Base-by-base conservation (phyloP, 2,888 invertebrate species). In the Linnaemya tessellans region DNA sequence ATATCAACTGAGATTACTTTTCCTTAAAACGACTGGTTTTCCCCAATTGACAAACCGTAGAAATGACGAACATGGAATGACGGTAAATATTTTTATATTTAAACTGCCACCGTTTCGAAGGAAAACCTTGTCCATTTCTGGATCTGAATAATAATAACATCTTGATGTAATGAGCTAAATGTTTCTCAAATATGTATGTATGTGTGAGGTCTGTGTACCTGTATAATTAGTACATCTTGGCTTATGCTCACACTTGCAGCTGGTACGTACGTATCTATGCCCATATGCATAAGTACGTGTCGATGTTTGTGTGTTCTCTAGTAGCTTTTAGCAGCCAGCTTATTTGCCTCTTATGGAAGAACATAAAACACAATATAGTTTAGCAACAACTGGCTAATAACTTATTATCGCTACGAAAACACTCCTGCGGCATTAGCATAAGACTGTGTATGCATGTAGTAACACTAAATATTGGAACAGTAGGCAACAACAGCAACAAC, bases 391-490 rank as follows among this genome's bases (percentile, higher is more conserved):
- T 46, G 70, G 70, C 70, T 84, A 84, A 84, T 84, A 84, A 84
- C 58, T 80, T 84, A 84, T 84, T 80, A 84, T 84, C 70, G 46
- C 49, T 62, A 74, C 58, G 71, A 80, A 80, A 80, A 77, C 80
- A 71, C 64, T 71, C 71, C 75, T 80, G 75, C 80, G 80, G 68
- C 70, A 80, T 77, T 75, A 71, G 56, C 58, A 35, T 30, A 46
- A 60, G 13, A 54, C 49, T 30, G 1, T 7, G 15, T 20, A 35
- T 35, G n/a, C 15, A 11, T 41, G 49, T 64, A 62, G 11, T 11
- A 62, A 49, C 51, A 18, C 46, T 58, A 68, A 70, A 71, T 67
- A 80, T 67, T 70, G 22, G 10, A 82, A 67, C 71, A 83, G 71
- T 73, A 81, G 68, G 54, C 75, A 73, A 56, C 38, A 80, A 62